These are phyloP conservation scores for Trigoniulus corallinus DNA, from an alignment of 1,140 invertebrate species.

Conservation along the genomic window DNA sequence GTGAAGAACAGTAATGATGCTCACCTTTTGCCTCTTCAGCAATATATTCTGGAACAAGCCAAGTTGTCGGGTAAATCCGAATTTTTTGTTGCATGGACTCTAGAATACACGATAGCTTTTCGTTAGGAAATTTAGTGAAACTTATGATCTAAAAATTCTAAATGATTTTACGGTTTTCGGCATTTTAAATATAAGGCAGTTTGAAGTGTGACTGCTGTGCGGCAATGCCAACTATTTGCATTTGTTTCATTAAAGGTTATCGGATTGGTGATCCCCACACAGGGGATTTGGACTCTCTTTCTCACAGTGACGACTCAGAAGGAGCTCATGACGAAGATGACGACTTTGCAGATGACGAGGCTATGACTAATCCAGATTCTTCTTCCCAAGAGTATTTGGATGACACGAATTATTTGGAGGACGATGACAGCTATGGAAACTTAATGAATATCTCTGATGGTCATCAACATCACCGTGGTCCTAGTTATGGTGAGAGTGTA, in stretches of 20 bases:
- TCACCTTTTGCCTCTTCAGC: slow-evolving; percentile 62
- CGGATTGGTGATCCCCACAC: slow-evolving; percentile 5
- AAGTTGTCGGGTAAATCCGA: slow-evolving; percentile 24
- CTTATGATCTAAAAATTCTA: too few relatives aligned
- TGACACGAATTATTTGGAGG: slow-evolving; percentile 21
- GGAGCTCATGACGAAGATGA: slow-evolving; percentile 39
- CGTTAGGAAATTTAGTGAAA: too few relatives aligned
- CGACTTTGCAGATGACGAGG: slow-evolving; percentile 48
- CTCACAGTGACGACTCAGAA: slow-evolving; percentile 39
- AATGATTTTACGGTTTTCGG: too few relatives aligned
- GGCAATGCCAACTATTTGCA: background rate
- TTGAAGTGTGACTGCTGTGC: background rate
- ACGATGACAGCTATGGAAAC: slow-evolving; percentile 19
- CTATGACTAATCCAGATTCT: slow-evolving; percentile 37
- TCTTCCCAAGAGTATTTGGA: slow-evolving; percentile 34
- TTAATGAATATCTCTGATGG: slow-evolving; percentile 13
- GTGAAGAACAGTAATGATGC: slow-evolving; percentile 35
- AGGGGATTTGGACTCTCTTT: slow-evolving; percentile 31
- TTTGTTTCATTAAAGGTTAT: slow-evolving; percentile 6
- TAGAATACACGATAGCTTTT: too few relatives aligned
- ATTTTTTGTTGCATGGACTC: too few relatives aligned
- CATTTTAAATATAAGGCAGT: slow-evolving; percentile 22
- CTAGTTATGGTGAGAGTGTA: background rate
- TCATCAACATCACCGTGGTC: background rate
- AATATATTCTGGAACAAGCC: slow-evolving; percentile 67